These are phyloP conservation scores for Ctenosaura bakeri DNA, from an alignment of 2,797 vertebrate genomes.

Conservation along the genomic window DNA sequence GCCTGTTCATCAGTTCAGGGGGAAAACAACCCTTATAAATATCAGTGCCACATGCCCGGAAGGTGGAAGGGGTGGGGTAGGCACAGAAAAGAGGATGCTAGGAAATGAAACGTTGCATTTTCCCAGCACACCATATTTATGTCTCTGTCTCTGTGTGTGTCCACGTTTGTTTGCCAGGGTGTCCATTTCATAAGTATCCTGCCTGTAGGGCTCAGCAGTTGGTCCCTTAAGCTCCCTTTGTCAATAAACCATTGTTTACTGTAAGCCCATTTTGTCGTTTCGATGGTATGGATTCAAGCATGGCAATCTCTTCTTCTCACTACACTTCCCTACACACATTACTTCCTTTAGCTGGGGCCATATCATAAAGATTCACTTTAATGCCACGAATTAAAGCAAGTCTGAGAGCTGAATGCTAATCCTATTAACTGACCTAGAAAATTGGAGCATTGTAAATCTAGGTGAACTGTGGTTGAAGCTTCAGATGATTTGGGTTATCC, in stretches of 20 bases:
- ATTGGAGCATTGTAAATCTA: slow-evolving; percentile 74
- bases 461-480: slow-evolving; percentile 38
- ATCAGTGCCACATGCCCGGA: slow-evolving; percentile 31
- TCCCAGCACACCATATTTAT: slow-evolving; percentile 65
- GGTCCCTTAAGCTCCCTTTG: slow-evolving; percentile 72
- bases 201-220: slow-evolving; percentile 73
- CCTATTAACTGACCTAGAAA: slow-evolving; percentile 73
- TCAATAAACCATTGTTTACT: slow-evolving; percentile 76
- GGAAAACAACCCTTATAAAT: slow-evolving; percentile 57
- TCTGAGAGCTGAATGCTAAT: slow-evolving; percentile 70
- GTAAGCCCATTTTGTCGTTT: slow-evolving; percentile 74
- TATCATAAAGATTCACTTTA: slow-evolving; percentile 57
- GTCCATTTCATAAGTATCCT: slow-evolving; percentile 78
- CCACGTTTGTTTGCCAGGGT: slow-evolving; percentile 40
- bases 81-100: slow-evolving; percentile 65
- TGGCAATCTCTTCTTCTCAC: slow-evolving; percentile 70
- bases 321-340: slow-evolving; percentile 69
- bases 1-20: slow-evolving; percentile 33
- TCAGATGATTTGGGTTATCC: slow-evolving; percentile 60
- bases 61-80: slow-evolving; percentile 40
- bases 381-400: slow-evolving; percentile 72
- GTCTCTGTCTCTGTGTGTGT: too few species aligned
- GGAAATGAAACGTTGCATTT: slow-evolving; percentile 59
- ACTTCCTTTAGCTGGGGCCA: slow-evolving; percentile 69
- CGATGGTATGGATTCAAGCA: slow-evolving; percentile 72